Base-by-base conservation (phyloP, 2,888 invertebrate species). In the Plagodis pulveraria region DNA sequence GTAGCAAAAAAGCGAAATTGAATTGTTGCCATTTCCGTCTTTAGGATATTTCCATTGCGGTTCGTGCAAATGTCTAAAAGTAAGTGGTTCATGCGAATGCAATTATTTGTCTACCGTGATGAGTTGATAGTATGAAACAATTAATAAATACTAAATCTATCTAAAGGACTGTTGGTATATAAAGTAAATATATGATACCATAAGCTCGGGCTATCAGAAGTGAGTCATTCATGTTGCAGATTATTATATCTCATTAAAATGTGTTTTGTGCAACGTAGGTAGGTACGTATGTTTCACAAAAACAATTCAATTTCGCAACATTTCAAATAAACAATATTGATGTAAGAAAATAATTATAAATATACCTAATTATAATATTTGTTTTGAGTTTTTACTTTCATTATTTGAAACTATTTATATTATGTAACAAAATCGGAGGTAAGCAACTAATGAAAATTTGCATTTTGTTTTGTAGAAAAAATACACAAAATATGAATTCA, bases 1-100 rank as follows among this genome's bases (percentile, higher is more conserved):
- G 72, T 83, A 90, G 89, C 90, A 84, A 90, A 87, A 86, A 91
- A 90, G 90, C 91, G 91, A 91, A 91, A 91, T 91, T 91, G 91
- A 91, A 91, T 91, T 91, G 91, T 91, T 89, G 85, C 84, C 86
- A 82, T 83, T 81, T 88, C 88, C 86, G 86, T 89, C 87, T 77
- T 76, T 80, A 81, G 87, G 89, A 89, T 81, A 84, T 84, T 86
- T 78, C 72, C 73, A 76, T 82, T 80, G 83, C 81, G 76, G 73
- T 77, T 84, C 89, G 90, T 91, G 90, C 90, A 88, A 72, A 78
- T 78, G 78, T 78, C 81, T 83, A 83, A 65, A 77, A 79, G 78
- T 80, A 83, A 78, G 86, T 84, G 84, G 78, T 73, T 78, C 85
- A 86, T 86, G 86, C 86, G 83, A 86, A 87, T 88, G 80, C 85